Evolutionary conservation across 2,888 invertebrate genomes (phyloP).

Genomic region (Malthinus seriepunctatus): DNA sequence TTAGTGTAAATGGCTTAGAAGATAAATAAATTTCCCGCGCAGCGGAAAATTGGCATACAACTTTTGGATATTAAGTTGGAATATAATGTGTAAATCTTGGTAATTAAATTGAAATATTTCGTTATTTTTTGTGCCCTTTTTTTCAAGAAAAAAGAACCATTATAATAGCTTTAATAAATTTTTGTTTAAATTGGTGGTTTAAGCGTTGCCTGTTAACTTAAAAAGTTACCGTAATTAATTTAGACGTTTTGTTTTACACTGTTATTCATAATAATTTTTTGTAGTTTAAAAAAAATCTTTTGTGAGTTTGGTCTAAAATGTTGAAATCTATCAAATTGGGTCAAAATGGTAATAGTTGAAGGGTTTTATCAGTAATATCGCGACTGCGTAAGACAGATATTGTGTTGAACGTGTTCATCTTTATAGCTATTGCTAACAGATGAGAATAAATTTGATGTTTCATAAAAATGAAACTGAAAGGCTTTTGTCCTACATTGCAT

Average conservation of each 20-base stretch:
- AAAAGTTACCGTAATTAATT: slow-evolving; percentile 12
- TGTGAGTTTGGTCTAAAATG: too few relatives aligned
- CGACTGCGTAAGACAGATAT: slow-evolving; percentile 23
- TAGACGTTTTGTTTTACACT: slow-evolving; percentile 2
- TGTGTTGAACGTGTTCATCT: slow-evolving; percentile 21
- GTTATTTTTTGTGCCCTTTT: not conserved
- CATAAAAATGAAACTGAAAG: slow-evolving; percentile 17
- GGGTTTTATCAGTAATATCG: slow-evolving; percentile 15
- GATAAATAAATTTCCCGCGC: too few relatives aligned
- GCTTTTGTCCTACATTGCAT: slow-evolving; percentile 13
- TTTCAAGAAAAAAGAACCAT: not conserved
- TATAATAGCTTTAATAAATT: slow-evolving; percentile 6
- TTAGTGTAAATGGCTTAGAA: too few relatives aligned
- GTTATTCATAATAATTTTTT: not conserved
- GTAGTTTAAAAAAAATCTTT: too few relatives aligned
- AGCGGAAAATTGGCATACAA: too few relatives aligned
- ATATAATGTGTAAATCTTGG: too few relatives aligned
- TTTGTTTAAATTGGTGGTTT: slow-evolving; percentile 4
- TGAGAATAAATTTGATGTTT: slow-evolving; percentile 20
- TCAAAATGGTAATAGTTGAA: slow-evolving; percentile 4
- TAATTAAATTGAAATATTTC: too few relatives aligned
- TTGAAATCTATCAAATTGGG: slow-evolving; percentile 4
- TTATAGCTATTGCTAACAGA: slow-evolving; percentile 17
- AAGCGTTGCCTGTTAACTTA: slow-evolving; percentile 1
- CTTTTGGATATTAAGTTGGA: too few relatives aligned